Evolutionary conservation across 1,140 invertebrate genomes (phyloP).

Genomic region (Aphelinus atriplicis): DNA sequence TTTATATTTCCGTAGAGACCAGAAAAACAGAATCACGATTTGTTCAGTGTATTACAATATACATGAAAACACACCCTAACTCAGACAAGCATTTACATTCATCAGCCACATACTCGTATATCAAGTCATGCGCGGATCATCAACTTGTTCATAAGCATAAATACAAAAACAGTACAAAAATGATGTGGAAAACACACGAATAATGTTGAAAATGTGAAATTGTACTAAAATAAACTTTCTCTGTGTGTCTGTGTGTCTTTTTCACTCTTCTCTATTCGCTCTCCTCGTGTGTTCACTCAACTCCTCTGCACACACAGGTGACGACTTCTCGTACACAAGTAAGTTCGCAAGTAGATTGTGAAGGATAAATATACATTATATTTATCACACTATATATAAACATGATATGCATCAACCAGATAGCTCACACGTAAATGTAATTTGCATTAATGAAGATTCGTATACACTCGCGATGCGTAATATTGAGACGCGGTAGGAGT

Average conservation of each 20-base stretch:
- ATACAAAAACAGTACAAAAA: too few species aligned
- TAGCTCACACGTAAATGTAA: slow-evolving; percentile 1
- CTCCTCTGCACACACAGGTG: slow-evolving; percentile 52
- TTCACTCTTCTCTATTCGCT: slow-evolving; percentile 59
- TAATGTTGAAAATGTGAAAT: too few species aligned
- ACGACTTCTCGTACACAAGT: slow-evolving; percentile 65
- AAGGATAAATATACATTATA: slow-evolving; percentile 39
- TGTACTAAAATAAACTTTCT: slow-evolving; percentile 49
- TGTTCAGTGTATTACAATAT: too few species aligned
- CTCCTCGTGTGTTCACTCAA: slow-evolving; percentile 46
- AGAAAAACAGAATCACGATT: too few species aligned
- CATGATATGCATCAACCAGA: slow-evolving; percentile 3
- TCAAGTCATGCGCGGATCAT: too few species aligned
- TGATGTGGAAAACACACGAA: too few species aligned
- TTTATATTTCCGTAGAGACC: too few species aligned
- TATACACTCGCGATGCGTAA: not conserved
- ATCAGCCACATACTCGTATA: too few species aligned
- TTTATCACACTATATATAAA: slow-evolving; percentile 28
- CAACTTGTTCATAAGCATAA: too few species aligned
- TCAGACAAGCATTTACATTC: too few species aligned
- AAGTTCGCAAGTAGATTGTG: slow-evolving; percentile 53
- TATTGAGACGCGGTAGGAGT: not conserved
- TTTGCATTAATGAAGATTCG: slow-evolving; percentile 14
- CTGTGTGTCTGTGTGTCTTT: slow-evolving; percentile 60
- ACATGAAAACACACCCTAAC: too few species aligned